phyloP scores from a whole-genome alignment of 2,113 vertebrate species.

The Xiphorhynchus elegans region DNA sequence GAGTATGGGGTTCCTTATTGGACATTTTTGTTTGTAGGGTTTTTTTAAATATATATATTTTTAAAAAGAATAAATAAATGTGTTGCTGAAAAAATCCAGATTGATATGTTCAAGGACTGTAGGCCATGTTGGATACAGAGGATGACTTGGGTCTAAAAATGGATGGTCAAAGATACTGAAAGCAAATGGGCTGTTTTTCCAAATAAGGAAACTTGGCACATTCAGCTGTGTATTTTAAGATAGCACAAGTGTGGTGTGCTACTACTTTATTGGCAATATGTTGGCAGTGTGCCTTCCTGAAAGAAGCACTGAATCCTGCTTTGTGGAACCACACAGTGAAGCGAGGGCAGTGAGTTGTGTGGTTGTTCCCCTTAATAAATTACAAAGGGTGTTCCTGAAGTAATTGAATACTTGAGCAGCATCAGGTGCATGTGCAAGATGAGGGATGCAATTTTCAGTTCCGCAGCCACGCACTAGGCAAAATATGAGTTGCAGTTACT shows the following conservation, averaged over 20 bases:
- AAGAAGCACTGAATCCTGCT: conserved; percentile 59
- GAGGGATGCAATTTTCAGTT: neutral
- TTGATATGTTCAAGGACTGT: neutral
- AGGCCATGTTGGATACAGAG: conserved; percentile 46
- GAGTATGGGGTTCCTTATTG: neutral
- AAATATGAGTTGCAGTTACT: neutral
- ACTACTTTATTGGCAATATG: conserved; percentile 80
- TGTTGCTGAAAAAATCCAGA: conserved; percentile 4
- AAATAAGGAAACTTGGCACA: conserved; percentile 83
- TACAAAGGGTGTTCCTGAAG: conserved; percentile 1
- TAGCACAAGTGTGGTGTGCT: conserved; percentile 72
- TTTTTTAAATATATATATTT: neutral
- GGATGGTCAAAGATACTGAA: conserved; percentile 78
- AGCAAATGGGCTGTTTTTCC: conserved; percentile 77
- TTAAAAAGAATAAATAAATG: neutral
- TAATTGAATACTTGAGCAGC: neutral
- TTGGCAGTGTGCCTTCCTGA: conserved; percentile 74
- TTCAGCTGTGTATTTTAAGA: conserved; percentile 77
- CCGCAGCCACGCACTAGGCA: neutral
- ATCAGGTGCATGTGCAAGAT: neutral
- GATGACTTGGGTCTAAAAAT: conserved; percentile 77
- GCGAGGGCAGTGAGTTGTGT: neutral
- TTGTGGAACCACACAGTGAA: neutral
- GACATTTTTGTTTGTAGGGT: neutral
- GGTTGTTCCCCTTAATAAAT: neutral